Percentiles rank a stretch among this genome's conserved stretches.
Conservation (phyloP, 2,888 invertebrate genomes). For the Diarsia dahlii region DNA sequence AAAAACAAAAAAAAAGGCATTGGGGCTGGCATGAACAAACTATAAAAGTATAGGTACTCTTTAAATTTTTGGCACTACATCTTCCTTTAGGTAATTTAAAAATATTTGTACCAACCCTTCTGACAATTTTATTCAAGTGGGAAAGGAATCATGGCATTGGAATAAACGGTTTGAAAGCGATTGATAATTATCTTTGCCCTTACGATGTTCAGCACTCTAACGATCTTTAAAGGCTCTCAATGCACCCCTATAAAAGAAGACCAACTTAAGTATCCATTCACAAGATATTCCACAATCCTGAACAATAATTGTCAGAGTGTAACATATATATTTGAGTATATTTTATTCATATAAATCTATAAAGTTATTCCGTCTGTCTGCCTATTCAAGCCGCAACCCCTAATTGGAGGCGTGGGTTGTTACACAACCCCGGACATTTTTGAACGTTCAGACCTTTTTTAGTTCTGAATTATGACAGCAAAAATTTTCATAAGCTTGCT, state of each 20-base stretch:
- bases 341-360: neutral
- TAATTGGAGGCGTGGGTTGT: neutral
- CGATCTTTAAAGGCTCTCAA: neutral
- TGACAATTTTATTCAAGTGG: no score
- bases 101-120: no score
- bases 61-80: no score
- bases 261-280: neutral
- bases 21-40: neutral
- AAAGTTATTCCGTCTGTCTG: neutral
- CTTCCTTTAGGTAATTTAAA: no score
- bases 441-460: neutral
- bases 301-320: conserved; percentile 9
- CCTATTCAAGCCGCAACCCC: neutral
- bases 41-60: no score
- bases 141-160: no score
- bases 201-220: neutral
- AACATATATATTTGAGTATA: neutral
- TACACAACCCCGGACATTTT: neutral
- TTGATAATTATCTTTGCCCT: neutral
- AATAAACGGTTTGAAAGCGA: neutral
- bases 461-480: neutral
- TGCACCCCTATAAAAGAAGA: conserved; percentile 7
- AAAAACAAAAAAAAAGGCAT: no score
- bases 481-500: neutral
- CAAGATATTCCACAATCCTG: neutral